Evolutionary conservation across 1,140 invertebrate genomes (phyloP), one percentile per base, ranked within the genome.

Genomic region (Neoseiulus cucumeris): DNA sequence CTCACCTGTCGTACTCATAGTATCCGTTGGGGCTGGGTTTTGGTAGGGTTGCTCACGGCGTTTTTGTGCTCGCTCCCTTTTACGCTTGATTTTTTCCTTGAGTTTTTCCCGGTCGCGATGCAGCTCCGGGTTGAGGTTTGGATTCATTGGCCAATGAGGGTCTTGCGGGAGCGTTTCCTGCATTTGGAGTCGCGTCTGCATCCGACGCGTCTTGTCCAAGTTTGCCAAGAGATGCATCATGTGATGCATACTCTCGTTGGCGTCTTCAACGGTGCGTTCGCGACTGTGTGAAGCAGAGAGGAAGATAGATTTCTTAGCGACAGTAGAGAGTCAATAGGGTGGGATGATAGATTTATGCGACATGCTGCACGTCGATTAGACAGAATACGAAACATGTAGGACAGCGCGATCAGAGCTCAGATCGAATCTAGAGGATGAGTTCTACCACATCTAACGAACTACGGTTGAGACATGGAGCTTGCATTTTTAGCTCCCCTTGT

Each of bases 11-110:
- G 51, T 59, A 33, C 51, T 59, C 51, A 59, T 59, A 4, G 51
- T 59, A 25, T 59, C 51, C 33, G 51, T 59, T 17, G 18, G 45
- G 4, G 18, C 18, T 47, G 18, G 17, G 18, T 17, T 20, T 25
- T n/a, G 51, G 6, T 59, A 33, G 14, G 25, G 51, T 25, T 59
- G 51, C 9, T 59, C 51, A 1, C 51, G 51, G 6, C 51, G 14
- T 33, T 59, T 59, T 20, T 59, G 51, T 2, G 51, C 51, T 12
- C 51, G 51, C 9, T 59, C 51, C 9, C 51, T 25, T 59, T 59
- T 59, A 12, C 51, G 51, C 33, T 59, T 59, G 33, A 59, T 59
- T 59, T 59, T 59, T 20, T 59, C 51, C 51, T 59, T 59, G 51
- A 59, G 51, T 59, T 59, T 59, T 6, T 59, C 51, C 14, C 51